These are phyloP conservation scores for Benitochromis conjunctus DNA, from an alignment of 2,113 vertebrate genomes.

Conservation along the genomic window DNA sequence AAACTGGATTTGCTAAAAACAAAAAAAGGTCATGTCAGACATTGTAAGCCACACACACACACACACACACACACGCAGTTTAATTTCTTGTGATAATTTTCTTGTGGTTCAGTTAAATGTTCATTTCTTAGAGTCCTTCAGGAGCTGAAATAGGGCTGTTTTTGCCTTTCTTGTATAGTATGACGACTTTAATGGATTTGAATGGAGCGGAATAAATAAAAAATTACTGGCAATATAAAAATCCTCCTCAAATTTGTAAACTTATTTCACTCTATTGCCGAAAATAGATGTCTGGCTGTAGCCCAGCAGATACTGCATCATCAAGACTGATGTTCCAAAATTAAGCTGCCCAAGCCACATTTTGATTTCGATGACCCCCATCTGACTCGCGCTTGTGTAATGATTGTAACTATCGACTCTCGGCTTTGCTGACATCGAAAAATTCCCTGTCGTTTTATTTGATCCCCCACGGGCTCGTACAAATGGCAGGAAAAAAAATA, in stretches of 20 bases:
- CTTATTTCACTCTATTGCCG: not conserved
- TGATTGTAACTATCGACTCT: not conserved
- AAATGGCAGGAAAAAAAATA: not conserved
- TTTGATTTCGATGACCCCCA: not conserved
- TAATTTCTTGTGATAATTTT: not conserved
- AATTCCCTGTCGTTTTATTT: not conserved
- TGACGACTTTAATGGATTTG: not conserved
- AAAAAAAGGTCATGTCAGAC: not conserved
- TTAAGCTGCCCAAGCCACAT: not conserved
- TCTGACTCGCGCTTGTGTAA: not conserved
- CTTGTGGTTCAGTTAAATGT: not conserved
- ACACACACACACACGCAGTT: not conserved
- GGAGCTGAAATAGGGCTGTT: not conserved
- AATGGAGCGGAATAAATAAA: not conserved
- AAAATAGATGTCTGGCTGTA: not conserved
- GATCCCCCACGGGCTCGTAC: not conserved
- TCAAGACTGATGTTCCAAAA: not conserved
- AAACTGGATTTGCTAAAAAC: slow-evolving; percentile 86
- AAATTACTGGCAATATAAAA: not conserved
- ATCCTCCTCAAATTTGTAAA: not conserved
- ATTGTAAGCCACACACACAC: not conserved
- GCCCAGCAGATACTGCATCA: not conserved
- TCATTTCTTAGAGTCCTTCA: not conserved
- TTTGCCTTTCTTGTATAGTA: not conserved
- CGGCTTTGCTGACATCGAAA: not conserved